phyloP scores from a whole-genome alignment of 2,888 invertebrate genomes.

The Scaptomyza flava region DNA sequence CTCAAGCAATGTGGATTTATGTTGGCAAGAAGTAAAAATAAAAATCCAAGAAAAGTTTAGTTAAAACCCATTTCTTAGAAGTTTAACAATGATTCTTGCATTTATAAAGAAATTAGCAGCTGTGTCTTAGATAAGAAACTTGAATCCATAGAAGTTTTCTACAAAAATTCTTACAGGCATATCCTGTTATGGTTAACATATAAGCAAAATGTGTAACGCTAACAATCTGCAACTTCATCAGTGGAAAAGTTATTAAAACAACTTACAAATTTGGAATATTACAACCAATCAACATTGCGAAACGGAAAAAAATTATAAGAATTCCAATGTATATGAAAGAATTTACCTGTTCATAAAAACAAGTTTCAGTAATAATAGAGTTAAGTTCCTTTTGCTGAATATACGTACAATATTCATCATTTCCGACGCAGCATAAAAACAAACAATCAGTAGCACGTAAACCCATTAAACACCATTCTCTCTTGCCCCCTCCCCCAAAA shows the following conservation, averaged over 20 bases:
- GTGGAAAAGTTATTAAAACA: too few species aligned
- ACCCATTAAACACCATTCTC: constrained; percentile 10
- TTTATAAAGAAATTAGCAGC: constrained; percentile 35
- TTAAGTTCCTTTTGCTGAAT: neutral
- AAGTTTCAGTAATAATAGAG: neutral
- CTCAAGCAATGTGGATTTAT: constrained; percentile 7
- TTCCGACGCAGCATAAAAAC: neutral
- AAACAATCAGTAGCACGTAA: constrained; percentile 1
- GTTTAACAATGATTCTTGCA: constrained; percentile 3
- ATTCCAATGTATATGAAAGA: neutral
- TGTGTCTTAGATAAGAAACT: neutral
- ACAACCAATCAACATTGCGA: too few species aligned
- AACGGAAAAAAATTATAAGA: too few species aligned
- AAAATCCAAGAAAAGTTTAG: neutral
- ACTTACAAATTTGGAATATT: too few species aligned
- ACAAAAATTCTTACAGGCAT: neutral
- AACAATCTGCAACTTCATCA: too few species aligned
- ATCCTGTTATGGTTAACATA: too few species aligned
- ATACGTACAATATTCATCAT: neutral
- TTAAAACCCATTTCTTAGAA: too few species aligned
- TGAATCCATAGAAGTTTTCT: neutral
- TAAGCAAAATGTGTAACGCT: too few species aligned
- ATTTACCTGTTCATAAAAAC: neutral
- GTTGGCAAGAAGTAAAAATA: neutral
- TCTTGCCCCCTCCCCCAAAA: neutral